Evolutionary conservation across 1,140 invertebrate species (phyloP).

Genomic region (Schmidtea mediterranea): DNA sequence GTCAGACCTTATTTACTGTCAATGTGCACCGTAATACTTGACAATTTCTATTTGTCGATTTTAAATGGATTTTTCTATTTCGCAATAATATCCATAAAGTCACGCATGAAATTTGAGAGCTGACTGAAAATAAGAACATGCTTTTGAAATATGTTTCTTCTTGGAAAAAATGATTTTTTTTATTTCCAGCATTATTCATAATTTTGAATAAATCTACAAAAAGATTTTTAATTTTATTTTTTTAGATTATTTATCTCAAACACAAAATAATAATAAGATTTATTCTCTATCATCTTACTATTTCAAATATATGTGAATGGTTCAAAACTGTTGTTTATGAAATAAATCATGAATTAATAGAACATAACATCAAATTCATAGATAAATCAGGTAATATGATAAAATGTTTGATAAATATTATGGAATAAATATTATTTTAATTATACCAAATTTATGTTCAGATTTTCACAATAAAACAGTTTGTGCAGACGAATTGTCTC

Average conservation of each 20-base stretch:
- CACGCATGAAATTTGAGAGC: too few relatives aligned
- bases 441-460: background rate
- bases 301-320: conserved; percentile 72
- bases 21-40: too few relatives aligned
- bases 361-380: too few relatives aligned
- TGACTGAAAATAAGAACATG: too few relatives aligned
- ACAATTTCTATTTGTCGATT: too few relatives aligned
- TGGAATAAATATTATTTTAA: background rate
- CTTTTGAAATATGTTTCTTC: too few relatives aligned
- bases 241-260: conserved; percentile 38
- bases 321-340: conserved; percentile 64
- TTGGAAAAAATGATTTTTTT: too few relatives aligned
- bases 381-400: too few relatives aligned
- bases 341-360: conserved; percentile 52
- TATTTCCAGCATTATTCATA: background rate
- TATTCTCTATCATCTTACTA: conserved; percentile 79
- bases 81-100: too few relatives aligned
- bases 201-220: background rate
- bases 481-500: background rate
- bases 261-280: conserved; percentile 58
- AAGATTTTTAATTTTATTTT: background rate
- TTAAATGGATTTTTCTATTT: too few relatives aligned
- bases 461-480: background rate
- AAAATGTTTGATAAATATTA: too few relatives aligned
- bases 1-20: too few relatives aligned